Evolutionary conservation across 2,113 vertebrate species (phyloP), one percentile per base, ranked within the genome.

Genomic region (Semnornis frantzii): DNA sequence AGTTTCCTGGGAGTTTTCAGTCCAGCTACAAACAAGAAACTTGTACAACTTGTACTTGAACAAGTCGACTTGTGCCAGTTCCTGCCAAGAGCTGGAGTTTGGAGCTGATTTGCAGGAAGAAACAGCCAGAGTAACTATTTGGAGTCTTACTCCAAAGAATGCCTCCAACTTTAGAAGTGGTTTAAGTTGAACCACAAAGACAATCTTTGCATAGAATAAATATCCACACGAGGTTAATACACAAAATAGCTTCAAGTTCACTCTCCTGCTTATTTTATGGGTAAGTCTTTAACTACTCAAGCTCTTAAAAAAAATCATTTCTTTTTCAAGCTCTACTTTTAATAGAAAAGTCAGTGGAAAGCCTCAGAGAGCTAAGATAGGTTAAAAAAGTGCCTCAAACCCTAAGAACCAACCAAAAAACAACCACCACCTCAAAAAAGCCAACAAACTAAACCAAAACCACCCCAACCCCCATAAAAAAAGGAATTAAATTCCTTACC

Each of bases 401-500:
- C 23, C 23, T 25, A 52, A 52, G 8, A 52, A 52, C 48, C 20
- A 23, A 50, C 48, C 21, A 52, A 52, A 52, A 24, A 42, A 42
- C 48, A 20, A 9, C 19, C 48, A 20, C 19, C 14, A 39, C 42
- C 42, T 5, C 12, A 42, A 42, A 42, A 42, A 42, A 5, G 6
- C 15, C 23, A 23, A 23, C 23, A 52, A 25, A 25, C 50, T 23
- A 25, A 52, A 52, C 50, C 23, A 50, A 50, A 23, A 50, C 48
- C 50, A 34, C 21, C 60, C 33, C 8, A 34, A 4, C 12, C 3
- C 46, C 44, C 37, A 42, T 24, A 83, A 90, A 6, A 15, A 9
- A 91, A 88, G n/a, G 54, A 57, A 73, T 81, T 24, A 73, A 62
- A 83, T 58, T 15, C 8, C 89, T 87, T 95, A 97, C 97, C 57